Percentiles rank a stretch among this genome's conserved stretches.
Conservation (phyloP, 1,140 invertebrate genomes). For the Drosophila nebulosa region DNA sequence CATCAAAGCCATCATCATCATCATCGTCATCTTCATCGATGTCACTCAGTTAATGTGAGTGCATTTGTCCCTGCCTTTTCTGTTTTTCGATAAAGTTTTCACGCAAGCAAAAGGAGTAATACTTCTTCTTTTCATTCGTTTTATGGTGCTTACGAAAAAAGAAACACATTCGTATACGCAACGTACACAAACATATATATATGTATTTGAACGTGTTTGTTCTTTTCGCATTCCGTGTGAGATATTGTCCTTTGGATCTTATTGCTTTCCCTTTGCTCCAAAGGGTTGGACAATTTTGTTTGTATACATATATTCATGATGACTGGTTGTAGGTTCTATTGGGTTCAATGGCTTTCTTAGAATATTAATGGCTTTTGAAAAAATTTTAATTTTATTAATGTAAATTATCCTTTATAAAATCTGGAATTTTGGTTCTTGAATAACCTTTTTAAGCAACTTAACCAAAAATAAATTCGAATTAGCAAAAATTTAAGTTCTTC, state of each 20-base stretch:
- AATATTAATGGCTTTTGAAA: no score
- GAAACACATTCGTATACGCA: neutral
- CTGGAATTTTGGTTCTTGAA: no score
- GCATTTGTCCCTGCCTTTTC: conserved; percentile 15
- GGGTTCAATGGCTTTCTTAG: no score
- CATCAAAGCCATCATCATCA: conserved; percentile 25
- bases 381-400: neutral
- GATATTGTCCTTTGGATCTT: conserved; percentile 53
- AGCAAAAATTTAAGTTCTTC: no score
- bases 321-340: no score
- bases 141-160: conserved; percentile 14
- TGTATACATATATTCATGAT: neutral
- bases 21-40: conserved; percentile 2
- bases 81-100: conserved; percentile 25
- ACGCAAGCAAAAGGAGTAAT: conserved; percentile 41
- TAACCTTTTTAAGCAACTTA: no score
- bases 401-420: no score
- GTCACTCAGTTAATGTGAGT: conserved; percentile 37
- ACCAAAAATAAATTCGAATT: no score
- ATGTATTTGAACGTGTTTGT: conserved; percentile 15
- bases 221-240: conserved; percentile 43
- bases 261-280: conserved; percentile 11
- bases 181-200: conserved; percentile 1
- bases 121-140: conserved; percentile 29
- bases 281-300: conserved; percentile 31